phyloP scores from a whole-genome alignment of 2,797 vertebrate species.

The Borostomias antarcticus region DNA sequence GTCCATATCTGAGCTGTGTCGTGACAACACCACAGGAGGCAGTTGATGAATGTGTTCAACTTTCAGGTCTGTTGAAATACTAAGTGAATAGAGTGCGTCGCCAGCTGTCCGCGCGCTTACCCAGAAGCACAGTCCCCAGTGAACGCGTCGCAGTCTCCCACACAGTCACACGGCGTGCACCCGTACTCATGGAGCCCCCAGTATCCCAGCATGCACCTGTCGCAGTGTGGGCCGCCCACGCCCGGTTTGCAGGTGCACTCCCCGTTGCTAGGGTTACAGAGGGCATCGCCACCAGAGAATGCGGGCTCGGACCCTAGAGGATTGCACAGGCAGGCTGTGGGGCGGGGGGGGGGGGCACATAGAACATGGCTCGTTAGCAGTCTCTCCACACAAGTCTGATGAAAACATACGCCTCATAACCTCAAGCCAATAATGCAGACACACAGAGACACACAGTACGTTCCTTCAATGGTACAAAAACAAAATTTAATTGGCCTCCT shows the following conservation, averaged over 20 bases:
- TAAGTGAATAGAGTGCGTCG: no score
- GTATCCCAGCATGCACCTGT: constrained; percentile 87
- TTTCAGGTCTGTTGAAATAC: no score
- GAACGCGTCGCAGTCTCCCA: constrained; percentile 83
- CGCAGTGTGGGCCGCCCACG: constrained; percentile 82
- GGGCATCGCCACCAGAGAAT: constrained; percentile 64
- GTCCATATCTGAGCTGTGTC: constrained; percentile 71
- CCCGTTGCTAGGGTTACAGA: constrained; percentile 84
- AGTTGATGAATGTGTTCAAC: no score
- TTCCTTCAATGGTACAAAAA: constrained; percentile 23
- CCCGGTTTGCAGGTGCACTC: constrained; percentile 91
- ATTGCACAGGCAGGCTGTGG: constrained; percentile 86
- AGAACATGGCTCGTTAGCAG: constrained; percentile 36
- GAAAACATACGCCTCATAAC: constrained; percentile 19
- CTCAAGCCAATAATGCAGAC: constrained; percentile 17
- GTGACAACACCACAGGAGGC: neutral
- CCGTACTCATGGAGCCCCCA: constrained; percentile 89
- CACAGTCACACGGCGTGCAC: constrained; percentile 87
- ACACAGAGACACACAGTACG: constrained; percentile 12
- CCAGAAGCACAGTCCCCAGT: constrained; percentile 85
- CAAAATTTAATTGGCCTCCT: constrained; percentile 34
- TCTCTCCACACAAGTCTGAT: constrained; percentile 9
- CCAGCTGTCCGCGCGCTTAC: constrained; percentile 68
- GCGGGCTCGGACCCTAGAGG: constrained; percentile 77
- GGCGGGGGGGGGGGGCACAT: no score